phyloP scores from a whole-genome alignment of 2,113 vertebrate species.

The Dromas ardeola region DNA sequence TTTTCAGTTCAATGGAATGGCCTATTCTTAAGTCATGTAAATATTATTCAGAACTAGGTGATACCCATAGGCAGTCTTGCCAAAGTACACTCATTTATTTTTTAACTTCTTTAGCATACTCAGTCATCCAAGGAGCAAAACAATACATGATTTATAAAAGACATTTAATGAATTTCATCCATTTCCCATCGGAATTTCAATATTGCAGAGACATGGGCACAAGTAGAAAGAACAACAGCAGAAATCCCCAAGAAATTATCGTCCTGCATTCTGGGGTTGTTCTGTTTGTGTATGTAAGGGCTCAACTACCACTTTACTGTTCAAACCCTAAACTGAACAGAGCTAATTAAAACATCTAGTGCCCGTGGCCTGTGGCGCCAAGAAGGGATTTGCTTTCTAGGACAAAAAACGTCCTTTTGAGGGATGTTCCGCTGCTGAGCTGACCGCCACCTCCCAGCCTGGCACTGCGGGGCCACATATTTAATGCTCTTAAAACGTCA shows the following conservation, averaged over 20 bases:
- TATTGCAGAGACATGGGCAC: not conserved
- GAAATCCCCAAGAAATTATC: not conserved
- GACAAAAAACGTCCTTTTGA: not conserved
- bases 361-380: not conserved
- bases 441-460: not conserved
- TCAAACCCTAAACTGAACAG: not conserved
- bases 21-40: conserved; percentile 4
- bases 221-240: not conserved
- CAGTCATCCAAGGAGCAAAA: conserved; percentile 35
- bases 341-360: not conserved
- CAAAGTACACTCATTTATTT: conserved; percentile 41
- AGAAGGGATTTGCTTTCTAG: not conserved
- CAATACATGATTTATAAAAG: conserved; percentile 34
- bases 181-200: not conserved
- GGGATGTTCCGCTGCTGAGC: not conserved
- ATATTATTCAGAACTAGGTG: conserved; percentile 21
- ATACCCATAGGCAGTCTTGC: conserved; percentile 2
- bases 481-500: not conserved
- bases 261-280: not conserved
- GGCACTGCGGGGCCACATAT: rapidly evolving
- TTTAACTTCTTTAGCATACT: not conserved
- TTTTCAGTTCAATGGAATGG: conserved; percentile 16
- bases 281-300: not conserved
- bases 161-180: conserved; percentile 18
- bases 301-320: not conserved